These are phyloP conservation scores for Thermophis baileyi DNA, from an alignment of 2,113 vertebrate species.

Conservation along the genomic window DNA sequence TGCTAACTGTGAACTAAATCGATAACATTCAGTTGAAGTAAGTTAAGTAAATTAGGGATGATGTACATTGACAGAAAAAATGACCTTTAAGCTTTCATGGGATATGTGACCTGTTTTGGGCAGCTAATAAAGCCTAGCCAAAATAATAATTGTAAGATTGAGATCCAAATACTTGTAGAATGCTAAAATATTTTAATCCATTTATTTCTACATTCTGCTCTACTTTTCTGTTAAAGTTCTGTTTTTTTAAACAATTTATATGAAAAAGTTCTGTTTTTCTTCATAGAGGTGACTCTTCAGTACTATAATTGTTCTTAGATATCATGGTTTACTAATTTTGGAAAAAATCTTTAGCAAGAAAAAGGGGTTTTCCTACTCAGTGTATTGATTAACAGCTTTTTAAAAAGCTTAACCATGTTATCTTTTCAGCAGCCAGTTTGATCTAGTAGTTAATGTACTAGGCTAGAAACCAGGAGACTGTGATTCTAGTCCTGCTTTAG, in stretches of 20 bases:
- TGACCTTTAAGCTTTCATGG: background rate
- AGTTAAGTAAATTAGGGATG: background rate
- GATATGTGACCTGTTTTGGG: background rate
- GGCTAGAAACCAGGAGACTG: background rate
- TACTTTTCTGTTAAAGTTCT: background rate
- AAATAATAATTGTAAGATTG: background rate
- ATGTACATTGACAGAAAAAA: background rate
- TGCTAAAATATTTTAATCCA: background rate
- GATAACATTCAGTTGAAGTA: background rate
- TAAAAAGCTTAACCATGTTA: background rate
- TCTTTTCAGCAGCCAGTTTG: background rate
- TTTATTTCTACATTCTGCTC: background rate
- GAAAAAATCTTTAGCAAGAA: conserved; percentile 1
- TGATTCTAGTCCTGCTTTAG: background rate
- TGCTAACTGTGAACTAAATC: background rate
- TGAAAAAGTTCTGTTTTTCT: background rate
- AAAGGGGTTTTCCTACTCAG: background rate
- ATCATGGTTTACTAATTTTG: background rate
- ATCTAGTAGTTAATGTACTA: background rate
- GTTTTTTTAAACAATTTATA: background rate
- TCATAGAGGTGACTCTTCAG: background rate
- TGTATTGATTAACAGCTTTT: background rate
- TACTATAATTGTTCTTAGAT: background rate
- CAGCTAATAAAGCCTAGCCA: background rate
- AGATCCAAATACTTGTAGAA: too few species aligned